Evolutionary conservation across 2,797 vertebrate genomes (phyloP).

Genomic region (Passerculus sandwichensis): DNA sequence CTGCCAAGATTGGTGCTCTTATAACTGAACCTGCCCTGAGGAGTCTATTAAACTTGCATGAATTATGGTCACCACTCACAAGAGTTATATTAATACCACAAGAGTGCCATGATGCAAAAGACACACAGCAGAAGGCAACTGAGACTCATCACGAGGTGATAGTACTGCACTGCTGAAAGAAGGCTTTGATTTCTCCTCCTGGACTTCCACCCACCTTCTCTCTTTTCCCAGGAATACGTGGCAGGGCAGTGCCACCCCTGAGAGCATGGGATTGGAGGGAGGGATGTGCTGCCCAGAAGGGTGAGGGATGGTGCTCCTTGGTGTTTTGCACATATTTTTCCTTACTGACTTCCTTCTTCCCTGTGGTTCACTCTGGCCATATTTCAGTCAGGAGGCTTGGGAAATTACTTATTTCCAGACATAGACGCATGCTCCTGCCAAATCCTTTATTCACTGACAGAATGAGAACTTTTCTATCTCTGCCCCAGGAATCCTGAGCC

Average conservation of each 20-base stretch:
- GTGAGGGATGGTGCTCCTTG: not conserved
- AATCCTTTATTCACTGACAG: not conserved
- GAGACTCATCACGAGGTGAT: not conserved
- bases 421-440: not conserved
- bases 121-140: not conserved
- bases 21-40: not conserved
- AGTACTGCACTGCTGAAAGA: not conserved
- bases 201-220: not conserved
- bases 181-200: not conserved
- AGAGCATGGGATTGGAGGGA: not conserved
- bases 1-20: not conserved
- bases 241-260: not conserved
- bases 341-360: not conserved
- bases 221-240: not conserved
- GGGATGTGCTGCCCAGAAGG: not conserved
- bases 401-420: not conserved
- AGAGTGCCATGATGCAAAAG: not conserved
- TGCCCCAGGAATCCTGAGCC: not conserved
- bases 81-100: not conserved
- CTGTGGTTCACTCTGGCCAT: fast-evolving
- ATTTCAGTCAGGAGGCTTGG: not conserved
- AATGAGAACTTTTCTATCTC: not conserved
- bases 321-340: not conserved
- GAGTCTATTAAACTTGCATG: constrained; percentile 16
- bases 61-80: not conserved